Conservation (phyloP, 2,888 invertebrate species). For the Dendrolimus pini region DNA sequence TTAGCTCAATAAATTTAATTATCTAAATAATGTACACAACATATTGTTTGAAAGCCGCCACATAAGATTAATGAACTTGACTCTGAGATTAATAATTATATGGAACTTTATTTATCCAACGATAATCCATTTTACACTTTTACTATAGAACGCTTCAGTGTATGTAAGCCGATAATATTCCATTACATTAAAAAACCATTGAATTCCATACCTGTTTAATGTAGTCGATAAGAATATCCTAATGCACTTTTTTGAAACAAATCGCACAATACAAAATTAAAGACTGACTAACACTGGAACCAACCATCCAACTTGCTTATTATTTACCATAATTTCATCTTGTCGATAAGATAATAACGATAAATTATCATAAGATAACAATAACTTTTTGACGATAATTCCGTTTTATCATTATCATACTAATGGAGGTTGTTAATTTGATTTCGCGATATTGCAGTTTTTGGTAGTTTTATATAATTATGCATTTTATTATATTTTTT, state of each 20-base stretch:
- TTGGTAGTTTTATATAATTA: conserved; percentile 1
- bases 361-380: conserved; percentile 18
- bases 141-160: too few species aligned
- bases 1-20: too few species aligned
- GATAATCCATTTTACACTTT: too few species aligned
- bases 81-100: too few species aligned
- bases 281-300: conserved; percentile 36
- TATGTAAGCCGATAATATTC: too few species aligned
- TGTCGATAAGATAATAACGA: conserved; percentile 37
- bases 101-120: too few species aligned
- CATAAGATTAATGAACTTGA: too few species aligned
- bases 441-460: conserved; percentile 30
- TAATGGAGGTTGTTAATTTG: conserved; percentile 31
- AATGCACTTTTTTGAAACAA: background rate
- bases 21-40: too few species aligned
- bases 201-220: background rate
- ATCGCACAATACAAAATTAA: background rate
- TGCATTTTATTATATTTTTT: conserved; percentile 1
- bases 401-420: conserved; percentile 25
- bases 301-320: conserved; percentile 20
- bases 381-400: conserved; percentile 25
- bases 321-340: conserved; percentile 60
- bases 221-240: background rate
- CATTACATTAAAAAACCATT: too few species aligned
- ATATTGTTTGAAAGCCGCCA: too few species aligned